A percentile compares a stretch with the other conserved stretches of the same genome.
Evolutionary conservation across 1,140 invertebrate species (phyloP).

Genomic region (Acromyrmex heyeri): DNA sequence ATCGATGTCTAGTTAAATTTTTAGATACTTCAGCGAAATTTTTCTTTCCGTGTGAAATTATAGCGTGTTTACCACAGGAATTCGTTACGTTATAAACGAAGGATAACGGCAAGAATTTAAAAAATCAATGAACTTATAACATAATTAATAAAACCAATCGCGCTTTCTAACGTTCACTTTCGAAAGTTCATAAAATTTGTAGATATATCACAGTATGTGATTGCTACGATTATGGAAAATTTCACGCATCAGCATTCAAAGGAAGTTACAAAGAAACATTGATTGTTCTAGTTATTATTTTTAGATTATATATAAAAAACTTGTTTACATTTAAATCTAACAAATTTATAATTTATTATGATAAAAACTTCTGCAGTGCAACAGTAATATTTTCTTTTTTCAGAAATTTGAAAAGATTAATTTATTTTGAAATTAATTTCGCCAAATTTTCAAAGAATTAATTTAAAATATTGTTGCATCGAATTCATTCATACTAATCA

Average conservation of each 20-base stretch:
- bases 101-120: slow-evolving; percentile 2
- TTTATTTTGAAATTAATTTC: background rate
- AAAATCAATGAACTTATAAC: background rate
- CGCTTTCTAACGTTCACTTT: slow-evolving; percentile 28
- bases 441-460: background rate
- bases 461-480: background rate
- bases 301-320: background rate
- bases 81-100: background rate
- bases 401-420: background rate
- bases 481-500: background rate
- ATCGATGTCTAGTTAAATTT: too few species aligned
- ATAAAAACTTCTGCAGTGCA: background rate
- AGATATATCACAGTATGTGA: background rate
- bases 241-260: background rate
- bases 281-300: background rate
- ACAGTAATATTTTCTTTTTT: background rate
- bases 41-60: background rate
- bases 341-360: background rate
- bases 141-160: slow-evolving; percentile 30
- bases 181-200: background rate
- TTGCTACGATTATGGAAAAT: slow-evolving; percentile 13
- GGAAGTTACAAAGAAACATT: background rate
- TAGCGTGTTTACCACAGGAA: background rate
- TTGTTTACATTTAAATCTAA: background rate
- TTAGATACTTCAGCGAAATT: too few species aligned